Base-by-base conservation (phyloP, 2,888 invertebrate genomes). In the Aporophyla nigra region DNA sequence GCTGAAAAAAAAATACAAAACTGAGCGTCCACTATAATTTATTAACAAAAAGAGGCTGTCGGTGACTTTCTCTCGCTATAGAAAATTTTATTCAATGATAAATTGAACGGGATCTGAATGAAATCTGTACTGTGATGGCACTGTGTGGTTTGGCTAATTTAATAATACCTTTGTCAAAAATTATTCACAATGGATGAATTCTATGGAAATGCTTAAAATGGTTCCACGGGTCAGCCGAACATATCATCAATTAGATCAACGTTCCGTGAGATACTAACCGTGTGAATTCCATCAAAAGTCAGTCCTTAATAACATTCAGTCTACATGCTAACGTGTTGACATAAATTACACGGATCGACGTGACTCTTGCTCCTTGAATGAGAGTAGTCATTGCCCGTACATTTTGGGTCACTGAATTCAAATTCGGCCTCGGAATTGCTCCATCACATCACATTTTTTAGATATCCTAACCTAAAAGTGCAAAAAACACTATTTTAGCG, bases 1-100 rank as follows among this genome's bases (percentile, higher is more conserved):
- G 4, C 65, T 85, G 43, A 85, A 85, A 82, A 85, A 82, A 85
- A 73, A 74, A 68, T 69, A 84, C 49, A 84, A 85, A 74, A 80
- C 21, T 19, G 24, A 65, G 27, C 61, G 51, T 67, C 67, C 40
- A 63, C 54, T 74, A 46, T 76, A 85, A 82, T 82, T 83, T 63
- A 63, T 76, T 83, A 73, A 71, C 66, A 83, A 82, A 66, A 68
- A 54, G n/a, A 19, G 69, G 14, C 33, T 12, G 46, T 7, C 9
- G 56, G 27, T 46, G 21, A 83, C 76, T 83, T 85, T 82, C 86
- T 54, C 80, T 78, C 27, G 43, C 12, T 54, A 49, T 62, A 14
- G 49, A 51, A 62, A 33, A 7, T 65, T 63, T 51, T 10, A 59
- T 77, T 66, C 63, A 78, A 43, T 54, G 43, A 43, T 61, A 54